Evolutionary conservation across 2,113 vertebrate species (phyloP).

Genomic region (Lycaon pictus): DNA sequence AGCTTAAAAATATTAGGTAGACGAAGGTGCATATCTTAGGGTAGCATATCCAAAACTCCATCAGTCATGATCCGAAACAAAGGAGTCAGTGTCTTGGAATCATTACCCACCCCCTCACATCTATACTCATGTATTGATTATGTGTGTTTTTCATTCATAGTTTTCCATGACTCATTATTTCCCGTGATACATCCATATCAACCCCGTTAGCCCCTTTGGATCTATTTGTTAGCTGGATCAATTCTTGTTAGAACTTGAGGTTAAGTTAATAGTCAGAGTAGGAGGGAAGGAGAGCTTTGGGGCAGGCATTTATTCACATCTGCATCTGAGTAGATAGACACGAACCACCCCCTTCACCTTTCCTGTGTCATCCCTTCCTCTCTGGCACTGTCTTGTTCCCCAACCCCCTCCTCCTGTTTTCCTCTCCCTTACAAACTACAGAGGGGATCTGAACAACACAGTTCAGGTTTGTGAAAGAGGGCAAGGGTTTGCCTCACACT

Average conservation of each 20-base stretch:
- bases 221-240: constrained; percentile 58
- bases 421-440: background rate
- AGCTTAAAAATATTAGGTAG: background rate
- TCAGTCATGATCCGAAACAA: background rate
- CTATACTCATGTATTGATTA: background rate
- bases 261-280: constrained; percentile 4
- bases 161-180: constrained; percentile 67
- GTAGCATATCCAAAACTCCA: too few relatives aligned
- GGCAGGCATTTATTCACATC: background rate
- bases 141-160: constrained; percentile 62
- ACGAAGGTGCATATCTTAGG: background rate
- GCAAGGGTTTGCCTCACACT: background rate
- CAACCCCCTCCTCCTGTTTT: background rate
- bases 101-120: background rate
- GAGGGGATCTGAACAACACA: background rate
- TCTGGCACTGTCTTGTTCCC: background rate
- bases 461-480: background rate
- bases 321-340: background rate
- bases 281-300: background rate
- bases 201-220: background rate
- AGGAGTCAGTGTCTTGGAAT: background rate
- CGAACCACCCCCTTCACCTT: background rate
- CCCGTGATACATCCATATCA: background rate
- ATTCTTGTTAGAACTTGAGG: constrained; percentile 51
- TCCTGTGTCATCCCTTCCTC: background rate